phyloP scores from a whole-genome alignment of 2,797 vertebrate genomes.

The Margarornis squamiger region DNA sequence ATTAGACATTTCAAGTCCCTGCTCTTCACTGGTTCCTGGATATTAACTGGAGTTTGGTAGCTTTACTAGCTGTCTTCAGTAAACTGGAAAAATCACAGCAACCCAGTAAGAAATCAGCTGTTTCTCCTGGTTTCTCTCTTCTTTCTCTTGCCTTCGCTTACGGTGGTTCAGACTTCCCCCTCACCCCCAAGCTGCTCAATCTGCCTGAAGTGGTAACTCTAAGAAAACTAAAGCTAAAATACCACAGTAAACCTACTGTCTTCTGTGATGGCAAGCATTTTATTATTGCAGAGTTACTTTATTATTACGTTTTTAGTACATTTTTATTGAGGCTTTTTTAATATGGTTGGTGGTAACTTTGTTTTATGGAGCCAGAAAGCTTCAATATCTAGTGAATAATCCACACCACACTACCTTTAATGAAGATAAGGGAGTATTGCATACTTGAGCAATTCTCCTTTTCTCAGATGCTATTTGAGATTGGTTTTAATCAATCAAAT shows the following conservation, averaged over 20 bases:
- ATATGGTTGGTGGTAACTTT: background rate
- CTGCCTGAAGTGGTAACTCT: background rate
- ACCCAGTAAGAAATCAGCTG: background rate
- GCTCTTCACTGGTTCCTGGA: background rate
- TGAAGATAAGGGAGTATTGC: conserved; percentile 59
- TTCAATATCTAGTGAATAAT: conserved; percentile 45
- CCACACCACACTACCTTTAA: conserved; percentile 46
- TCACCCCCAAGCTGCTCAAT: background rate
- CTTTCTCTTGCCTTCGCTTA: background rate
- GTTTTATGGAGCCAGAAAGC: conserved; percentile 39
- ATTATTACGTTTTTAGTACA: background rate
- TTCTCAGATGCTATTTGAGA: conserved; percentile 43
- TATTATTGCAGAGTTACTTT: background rate
- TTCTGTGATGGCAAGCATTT: background rate
- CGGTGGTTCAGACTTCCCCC: background rate
- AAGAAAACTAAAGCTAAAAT: background rate
- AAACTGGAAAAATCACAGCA: background rate
- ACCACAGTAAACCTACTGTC: background rate
- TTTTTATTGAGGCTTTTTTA: conserved; percentile 11
- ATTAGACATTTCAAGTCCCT: no score
- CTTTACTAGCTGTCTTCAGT: background rate
- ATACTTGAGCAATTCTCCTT: conserved; percentile 56
- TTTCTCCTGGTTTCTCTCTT: background rate
- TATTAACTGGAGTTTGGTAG: background rate
- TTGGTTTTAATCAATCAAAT: conserved; percentile 64